These are phyloP conservation scores for Microchrysa polita DNA, from an alignment of 2,888 invertebrate species.

Conservation along the genomic window DNA sequence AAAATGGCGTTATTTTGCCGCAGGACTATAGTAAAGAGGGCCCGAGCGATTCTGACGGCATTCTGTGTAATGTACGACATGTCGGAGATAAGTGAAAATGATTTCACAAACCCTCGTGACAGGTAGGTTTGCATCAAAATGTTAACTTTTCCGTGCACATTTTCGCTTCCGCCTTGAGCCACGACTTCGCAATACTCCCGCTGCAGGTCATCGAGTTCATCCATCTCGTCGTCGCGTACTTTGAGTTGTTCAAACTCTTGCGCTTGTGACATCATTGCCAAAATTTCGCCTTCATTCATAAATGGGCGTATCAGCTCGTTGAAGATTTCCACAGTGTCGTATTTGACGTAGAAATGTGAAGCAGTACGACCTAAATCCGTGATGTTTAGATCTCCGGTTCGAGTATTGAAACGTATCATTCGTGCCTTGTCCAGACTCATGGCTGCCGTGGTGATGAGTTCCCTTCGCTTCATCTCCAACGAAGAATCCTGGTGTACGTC, in stretches of 20 bases:
- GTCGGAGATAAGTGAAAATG: conserved; percentile 62
- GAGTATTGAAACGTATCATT: conserved; percentile 92
- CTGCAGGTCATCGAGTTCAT: conserved; percentile 84
- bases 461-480: conserved; percentile 79
- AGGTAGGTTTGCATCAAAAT: conserved; percentile 91
- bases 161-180: conserved; percentile 85
- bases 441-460: conserved; percentile 83
- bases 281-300: conserved; percentile 86
- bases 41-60: conserved; percentile 87
- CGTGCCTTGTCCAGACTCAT: conserved; percentile 87
- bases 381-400: conserved; percentile 81
- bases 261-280: conserved; percentile 91
- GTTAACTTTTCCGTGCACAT: conserved; percentile 94
- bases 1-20: conserved; percentile 90
- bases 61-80: conserved; percentile 73
- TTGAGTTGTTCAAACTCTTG: conserved; percentile 97
- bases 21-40: conserved; percentile 92
- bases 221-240: conserved; percentile 93
- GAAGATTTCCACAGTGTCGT: conserved; percentile 92
- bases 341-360: conserved; percentile 97
- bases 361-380: conserved; percentile 94
- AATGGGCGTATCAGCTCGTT: conserved; percentile 82
- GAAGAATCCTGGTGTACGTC: conserved; percentile 80
- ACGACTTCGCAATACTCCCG: conserved; percentile 79
- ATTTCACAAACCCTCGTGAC: conserved; percentile 79